Evolutionary conservation across 2,797 vertebrate species (phyloP).

Genomic region (Alauda arvensis): DNA sequence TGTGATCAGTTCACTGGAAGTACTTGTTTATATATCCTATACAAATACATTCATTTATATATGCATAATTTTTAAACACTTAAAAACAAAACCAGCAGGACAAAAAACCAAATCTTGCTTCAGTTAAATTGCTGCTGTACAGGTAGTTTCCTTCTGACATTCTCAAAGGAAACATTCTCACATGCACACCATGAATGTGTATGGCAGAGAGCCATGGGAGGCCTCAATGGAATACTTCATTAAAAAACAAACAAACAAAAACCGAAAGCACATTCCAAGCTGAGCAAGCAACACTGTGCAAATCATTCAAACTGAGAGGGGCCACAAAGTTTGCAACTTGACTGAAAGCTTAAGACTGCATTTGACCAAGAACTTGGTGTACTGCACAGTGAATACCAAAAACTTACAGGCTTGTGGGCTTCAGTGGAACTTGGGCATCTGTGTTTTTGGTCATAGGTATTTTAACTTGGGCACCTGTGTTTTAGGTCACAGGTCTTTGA

Average conservation of each 20-base stretch:
- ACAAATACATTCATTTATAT: background rate
- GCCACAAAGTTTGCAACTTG: background rate
- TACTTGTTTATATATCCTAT: background rate
- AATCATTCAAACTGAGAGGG: background rate
- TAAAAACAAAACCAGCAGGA: background rate
- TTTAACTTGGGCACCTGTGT: background rate
- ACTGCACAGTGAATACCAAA: background rate
- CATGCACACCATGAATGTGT: background rate
- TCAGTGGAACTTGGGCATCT: background rate
- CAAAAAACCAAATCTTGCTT: background rate
- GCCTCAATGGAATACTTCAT: background rate
- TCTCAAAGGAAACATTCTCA: background rate
- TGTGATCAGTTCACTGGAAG: background rate
- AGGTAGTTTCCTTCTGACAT: background rate
- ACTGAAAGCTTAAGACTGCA: background rate
- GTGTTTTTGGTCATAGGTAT: background rate
- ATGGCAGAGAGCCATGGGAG: background rate
- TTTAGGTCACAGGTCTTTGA: background rate
- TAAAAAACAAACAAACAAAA: conserved; percentile 10
- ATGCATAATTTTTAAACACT: background rate
- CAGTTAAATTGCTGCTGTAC: background rate
- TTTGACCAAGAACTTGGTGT: background rate
- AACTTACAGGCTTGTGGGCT: background rate
- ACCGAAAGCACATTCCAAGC: background rate
- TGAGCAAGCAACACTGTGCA: background rate